Evolutionary conservation across 2,113 vertebrate genomes (phyloP), one percentile per base, ranked within the genome.

Genomic region (Embiotoca jacksoni): DNA sequence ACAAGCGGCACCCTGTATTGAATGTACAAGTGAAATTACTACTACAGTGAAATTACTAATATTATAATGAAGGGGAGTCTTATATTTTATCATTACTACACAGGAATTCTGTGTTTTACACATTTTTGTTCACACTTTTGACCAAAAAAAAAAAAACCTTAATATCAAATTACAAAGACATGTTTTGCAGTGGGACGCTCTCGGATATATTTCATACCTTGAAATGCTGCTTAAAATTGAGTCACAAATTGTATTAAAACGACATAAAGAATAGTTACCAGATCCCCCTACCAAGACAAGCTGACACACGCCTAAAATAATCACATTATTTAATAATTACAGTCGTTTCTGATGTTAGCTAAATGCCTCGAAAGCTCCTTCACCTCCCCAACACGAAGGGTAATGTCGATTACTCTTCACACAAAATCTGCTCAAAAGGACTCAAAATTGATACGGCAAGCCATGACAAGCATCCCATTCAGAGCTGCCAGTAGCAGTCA

Each of bases 401-500:
- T 52, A 36, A 68, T 63, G 69, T 76, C 41, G 13, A 83, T 86
- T 73, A 68, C 80, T 47, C 23, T 82, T 69, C 53, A 50, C 70
- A 74, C 80, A 66, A 75, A 79, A 46, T 71, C 41, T 49, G 55
- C 64, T 74, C 77, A 72, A 78, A 23, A 75, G 39, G 32, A 61
- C 52, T 84, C 64, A 82, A 67, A 89, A 77, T 81, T 68, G 83
- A 88, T 81, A 72, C 49, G 61, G 52, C 69, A 65, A 85, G 84
- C 53, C 72, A 36, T 75, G 82, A 82, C 84, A 76, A 75, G 82
- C 54, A 67, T 68, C 78, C 72, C 79, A 81, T 80, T 84, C 81
- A 79, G 69, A 78, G 74, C 68, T 87, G 82, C 87, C 86, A 84
- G 81, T 52, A 81, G 57, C 80, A 87, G 73, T 83, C 81, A 78